A percentile compares a stretch with the other conserved stretches of the same genome.
Evolutionary conservation across 1,140 invertebrate species (phyloP).

Genomic region (Drosophila willistoni): DNA sequence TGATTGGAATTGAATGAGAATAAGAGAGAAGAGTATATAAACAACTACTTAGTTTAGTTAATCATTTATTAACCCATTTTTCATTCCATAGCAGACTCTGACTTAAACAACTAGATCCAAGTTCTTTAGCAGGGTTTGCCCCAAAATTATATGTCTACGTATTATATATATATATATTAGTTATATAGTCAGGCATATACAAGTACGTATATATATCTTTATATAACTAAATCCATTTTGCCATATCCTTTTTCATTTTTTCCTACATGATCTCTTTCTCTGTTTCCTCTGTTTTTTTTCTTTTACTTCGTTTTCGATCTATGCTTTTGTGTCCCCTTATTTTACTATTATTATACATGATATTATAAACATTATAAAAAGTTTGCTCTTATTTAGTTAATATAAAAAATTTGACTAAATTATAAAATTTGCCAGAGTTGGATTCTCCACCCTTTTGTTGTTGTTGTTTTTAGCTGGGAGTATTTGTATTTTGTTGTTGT

Average conservation of each 20-base stretch:
- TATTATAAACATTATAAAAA: conserved; percentile 39
- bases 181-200: conserved; percentile 13
- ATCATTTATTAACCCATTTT: conserved; percentile 18
- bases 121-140: conserved; percentile 1
- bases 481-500: conserved; percentile 36
- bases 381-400: conserved; percentile 39
- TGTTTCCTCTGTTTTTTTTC: not conserved
- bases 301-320: not conserved
- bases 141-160: conserved; percentile 10
- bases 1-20: too few relatives aligned
- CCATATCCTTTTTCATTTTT: conserved; percentile 4
- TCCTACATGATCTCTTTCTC: not conserved
- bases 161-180: conserved; percentile 23
- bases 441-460: conserved; percentile 8
- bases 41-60: not conserved
- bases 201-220: conserved; percentile 20
- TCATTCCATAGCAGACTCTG: conserved; percentile 15
- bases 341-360: conserved; percentile 70
- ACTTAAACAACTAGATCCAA: conserved; percentile 8
- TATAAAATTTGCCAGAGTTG: conserved; percentile 36
- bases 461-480: conserved; percentile 35
- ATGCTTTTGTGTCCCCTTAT: conserved; percentile 14
- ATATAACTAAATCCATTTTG: conserved; percentile 15
- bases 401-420: conserved; percentile 59
- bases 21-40: not conserved